These are phyloP conservation scores for Mantis religiosa DNA, from an alignment of 2,888 invertebrate species.

Conservation along the genomic window DNA sequence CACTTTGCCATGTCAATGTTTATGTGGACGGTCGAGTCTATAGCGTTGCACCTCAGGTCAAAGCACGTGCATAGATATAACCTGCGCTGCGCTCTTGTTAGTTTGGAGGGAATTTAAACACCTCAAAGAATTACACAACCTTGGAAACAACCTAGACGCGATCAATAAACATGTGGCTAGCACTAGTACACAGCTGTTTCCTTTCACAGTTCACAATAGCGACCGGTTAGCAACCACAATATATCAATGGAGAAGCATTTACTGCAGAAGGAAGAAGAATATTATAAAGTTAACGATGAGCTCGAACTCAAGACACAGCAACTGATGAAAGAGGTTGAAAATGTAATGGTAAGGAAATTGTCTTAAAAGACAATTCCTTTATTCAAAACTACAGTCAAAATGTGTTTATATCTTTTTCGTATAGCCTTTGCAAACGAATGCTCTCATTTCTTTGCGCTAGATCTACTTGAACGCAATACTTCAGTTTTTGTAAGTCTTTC, in stretches of 20 bases:
- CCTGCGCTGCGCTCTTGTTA: not conserved
- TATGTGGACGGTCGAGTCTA: too few species aligned
- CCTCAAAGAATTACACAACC: not conserved
- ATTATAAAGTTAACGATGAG: constrained; percentile 43
- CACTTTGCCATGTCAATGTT: too few species aligned
- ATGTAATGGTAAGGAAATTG: constrained; percentile 40
- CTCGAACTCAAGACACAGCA: constrained; percentile 42
- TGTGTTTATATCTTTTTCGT: too few species aligned
- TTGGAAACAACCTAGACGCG: not conserved
- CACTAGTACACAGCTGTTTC: not conserved
- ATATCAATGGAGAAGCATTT: constrained; percentile 33
- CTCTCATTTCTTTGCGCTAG: too few species aligned
- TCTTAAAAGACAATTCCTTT: too few species aligned
- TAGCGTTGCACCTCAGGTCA: too few species aligned
- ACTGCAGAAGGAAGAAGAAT: constrained; percentile 43
- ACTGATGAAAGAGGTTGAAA: constrained; percentile 42
- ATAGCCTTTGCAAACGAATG: too few species aligned
- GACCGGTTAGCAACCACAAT: not conserved
- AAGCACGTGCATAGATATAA: too few species aligned
- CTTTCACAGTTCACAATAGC: not conserved
- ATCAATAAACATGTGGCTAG: not conserved
- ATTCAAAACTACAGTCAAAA: too few species aligned
- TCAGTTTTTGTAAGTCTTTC: too few species aligned
- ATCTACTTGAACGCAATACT: too few species aligned
- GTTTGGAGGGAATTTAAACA: not conserved